phyloP scores from a whole-genome alignment of 2,113 vertebrate genomes.

The Spea multiplicata region DNA sequence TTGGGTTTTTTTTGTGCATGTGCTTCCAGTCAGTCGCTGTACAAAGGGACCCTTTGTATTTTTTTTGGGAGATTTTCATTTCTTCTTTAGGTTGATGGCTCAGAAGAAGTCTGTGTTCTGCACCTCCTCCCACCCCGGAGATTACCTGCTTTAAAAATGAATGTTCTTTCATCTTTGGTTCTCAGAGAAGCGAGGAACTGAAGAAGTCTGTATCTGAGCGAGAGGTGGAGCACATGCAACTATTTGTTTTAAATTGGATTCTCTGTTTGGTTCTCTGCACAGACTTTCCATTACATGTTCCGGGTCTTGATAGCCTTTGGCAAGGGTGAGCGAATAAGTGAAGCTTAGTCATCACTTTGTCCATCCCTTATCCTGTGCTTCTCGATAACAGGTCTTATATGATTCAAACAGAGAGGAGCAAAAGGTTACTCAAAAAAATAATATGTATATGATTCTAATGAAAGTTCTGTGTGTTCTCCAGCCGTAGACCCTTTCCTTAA shows the following conservation, averaged over 20 bases:
- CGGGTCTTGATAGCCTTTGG: background rate
- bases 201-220: constrained; percentile 46
- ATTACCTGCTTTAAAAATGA: constrained; percentile 54
- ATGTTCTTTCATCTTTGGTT: constrained; percentile 43
- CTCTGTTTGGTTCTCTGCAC: constrained; percentile 46
- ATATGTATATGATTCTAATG: background rate
- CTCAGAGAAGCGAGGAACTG: constrained; percentile 43
- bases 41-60: constrained; percentile 44
- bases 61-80: constrained; percentile 57
- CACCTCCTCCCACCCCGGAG: constrained; percentile 15
- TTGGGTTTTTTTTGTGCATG: constrained; percentile 29
- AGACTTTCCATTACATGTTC: constrained; percentile 49
- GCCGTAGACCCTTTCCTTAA: background rate
- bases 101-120: constrained; percentile 50
- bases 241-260: constrained; percentile 42
- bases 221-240: background rate
- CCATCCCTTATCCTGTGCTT: background rate
- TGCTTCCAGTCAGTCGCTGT: constrained; percentile 54
- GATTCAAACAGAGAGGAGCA: background rate
- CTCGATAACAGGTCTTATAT: background rate
- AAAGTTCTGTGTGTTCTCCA: background rate
- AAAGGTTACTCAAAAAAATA: too few species aligned
- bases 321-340: background rate
- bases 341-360: background rate
- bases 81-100: constrained; percentile 58